A percentile compares a stretch with the other conserved stretches of the same genome.
phyloP scores from a whole-genome alignment of 2,888 invertebrate genomes.

The Coecobrya sp. region DNA sequence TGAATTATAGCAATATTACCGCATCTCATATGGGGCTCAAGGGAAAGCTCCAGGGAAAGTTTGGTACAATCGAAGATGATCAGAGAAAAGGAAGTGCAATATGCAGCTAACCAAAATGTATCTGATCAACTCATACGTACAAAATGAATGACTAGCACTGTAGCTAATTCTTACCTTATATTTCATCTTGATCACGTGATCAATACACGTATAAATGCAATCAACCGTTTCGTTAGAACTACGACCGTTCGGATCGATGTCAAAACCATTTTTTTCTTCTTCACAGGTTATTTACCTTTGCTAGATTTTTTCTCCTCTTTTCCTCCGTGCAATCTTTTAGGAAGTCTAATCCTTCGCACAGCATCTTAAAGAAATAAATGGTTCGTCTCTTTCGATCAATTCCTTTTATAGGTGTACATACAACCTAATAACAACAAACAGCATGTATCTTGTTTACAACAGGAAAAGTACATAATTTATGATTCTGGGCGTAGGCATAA shows the following conservation, averaged over 20 bases:
- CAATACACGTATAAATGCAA: too few species aligned
- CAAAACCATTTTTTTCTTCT: too few species aligned
- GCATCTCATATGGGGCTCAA: slow-evolving; percentile 47
- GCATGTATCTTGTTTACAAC: not conserved
- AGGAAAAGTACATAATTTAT: not conserved
- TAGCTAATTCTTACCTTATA: too few species aligned
- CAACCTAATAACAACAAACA: slow-evolving; percentile 88
- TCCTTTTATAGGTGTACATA: slow-evolving; percentile 97
- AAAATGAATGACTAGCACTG: too few species aligned
- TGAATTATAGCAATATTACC: not conserved
- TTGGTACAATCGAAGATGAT: too few species aligned
- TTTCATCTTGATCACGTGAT: too few species aligned
- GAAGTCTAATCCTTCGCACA: slow-evolving; percentile 90
- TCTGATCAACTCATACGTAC: too few species aligned
- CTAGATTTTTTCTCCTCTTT: slow-evolving; percentile 86
- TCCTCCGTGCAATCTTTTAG: slow-evolving; percentile 89
- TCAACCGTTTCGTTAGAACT: too few species aligned
- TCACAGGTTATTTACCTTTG: slow-evolving; percentile 54
- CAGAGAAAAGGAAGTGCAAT: too few species aligned
- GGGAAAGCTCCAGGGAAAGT: too few species aligned
- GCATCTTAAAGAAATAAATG: slow-evolving; percentile 97
- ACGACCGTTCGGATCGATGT: too few species aligned
- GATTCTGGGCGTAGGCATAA: not conserved
- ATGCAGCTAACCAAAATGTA: too few species aligned
- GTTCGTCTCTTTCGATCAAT: slow-evolving; percentile 95